phyloP scores from a whole-genome alignment of 2,888 invertebrate genomes.

The Stictocephala bisonia region DNA sequence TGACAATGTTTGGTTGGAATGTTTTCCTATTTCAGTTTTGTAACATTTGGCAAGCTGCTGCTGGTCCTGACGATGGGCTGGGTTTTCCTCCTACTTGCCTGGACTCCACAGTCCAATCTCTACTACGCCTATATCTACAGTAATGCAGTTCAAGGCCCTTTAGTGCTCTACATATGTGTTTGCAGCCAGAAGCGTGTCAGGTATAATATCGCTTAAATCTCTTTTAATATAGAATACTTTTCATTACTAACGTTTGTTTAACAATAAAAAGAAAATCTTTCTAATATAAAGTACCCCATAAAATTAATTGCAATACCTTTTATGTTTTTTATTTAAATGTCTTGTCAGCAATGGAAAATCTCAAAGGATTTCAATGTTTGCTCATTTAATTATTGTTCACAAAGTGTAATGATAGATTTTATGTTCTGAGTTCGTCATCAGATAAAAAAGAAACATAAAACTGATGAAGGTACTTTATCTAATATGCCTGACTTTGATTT shows the following conservation, averaged over 20 bases:
- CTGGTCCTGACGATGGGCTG: conserved; percentile 80
- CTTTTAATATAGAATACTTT: neutral
- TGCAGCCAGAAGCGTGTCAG: conserved; percentile 81
- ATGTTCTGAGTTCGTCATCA: too few species aligned
- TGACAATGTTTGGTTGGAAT: neutral
- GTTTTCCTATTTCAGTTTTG: conserved; percentile 76
- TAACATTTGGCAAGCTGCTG: conserved; percentile 81
- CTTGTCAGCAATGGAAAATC: too few species aligned
- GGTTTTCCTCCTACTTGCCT: conserved; percentile 81
- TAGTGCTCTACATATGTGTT: conserved; percentile 82
- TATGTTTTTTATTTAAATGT: too few species aligned
- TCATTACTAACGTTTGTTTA: neutral
- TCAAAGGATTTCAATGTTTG: too few species aligned
- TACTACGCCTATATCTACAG: conserved; percentile 80
- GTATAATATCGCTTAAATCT: neutral
- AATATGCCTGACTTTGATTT: too few species aligned
- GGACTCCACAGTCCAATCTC: conserved; percentile 78
- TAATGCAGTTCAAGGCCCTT: conserved; percentile 80
- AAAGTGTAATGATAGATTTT: too few species aligned
- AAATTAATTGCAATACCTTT: too few species aligned
- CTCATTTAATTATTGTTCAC: too few species aligned
- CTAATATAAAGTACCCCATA: too few species aligned
- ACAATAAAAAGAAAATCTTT: neutral
- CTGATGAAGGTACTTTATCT: too few species aligned
- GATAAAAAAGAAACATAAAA: too few species aligned